Evolutionary conservation across 1,140 invertebrate genomes (phyloP).

Genomic region (Drosophila nasuta): DNA sequence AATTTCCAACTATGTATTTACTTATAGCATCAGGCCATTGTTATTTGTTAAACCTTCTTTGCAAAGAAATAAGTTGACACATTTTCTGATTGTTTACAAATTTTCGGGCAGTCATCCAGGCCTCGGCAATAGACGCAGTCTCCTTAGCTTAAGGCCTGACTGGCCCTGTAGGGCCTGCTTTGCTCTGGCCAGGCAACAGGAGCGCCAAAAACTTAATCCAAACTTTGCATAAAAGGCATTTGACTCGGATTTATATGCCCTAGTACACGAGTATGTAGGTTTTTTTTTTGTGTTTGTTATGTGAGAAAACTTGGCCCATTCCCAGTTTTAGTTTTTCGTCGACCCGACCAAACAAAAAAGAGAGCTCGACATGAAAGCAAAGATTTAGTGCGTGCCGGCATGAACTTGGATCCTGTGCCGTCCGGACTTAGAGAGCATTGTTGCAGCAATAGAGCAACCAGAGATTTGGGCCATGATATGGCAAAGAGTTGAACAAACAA

Average conservation of each 20-base stretch:
- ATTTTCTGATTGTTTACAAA: conserved; percentile 83
- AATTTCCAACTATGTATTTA: conserved; percentile 81
- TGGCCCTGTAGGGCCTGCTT: background rate
- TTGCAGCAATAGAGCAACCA: conserved; percentile 44
- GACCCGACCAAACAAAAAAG: conserved; percentile 59
- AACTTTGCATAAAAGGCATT: conserved; percentile 82
- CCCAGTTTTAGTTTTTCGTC: conserved; percentile 58
- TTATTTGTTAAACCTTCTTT: conserved; percentile 40
- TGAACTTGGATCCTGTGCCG: conserved; percentile 68
- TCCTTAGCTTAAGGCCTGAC: conserved; percentile 4
- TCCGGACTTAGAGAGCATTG: conserved; percentile 50
- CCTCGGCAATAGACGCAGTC: background rate
- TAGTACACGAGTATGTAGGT: conserved; percentile 55
- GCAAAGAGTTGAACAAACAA: conserved; percentile 47
- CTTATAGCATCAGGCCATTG: conserved; percentile 75
- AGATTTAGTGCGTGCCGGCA: conserved; percentile 80
- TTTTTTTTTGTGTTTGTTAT: conserved; percentile 25
- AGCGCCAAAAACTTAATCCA: conserved; percentile 77
- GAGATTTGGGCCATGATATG: conserved; percentile 63
- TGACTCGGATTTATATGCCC: conserved; percentile 76
- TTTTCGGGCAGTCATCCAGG: conserved; percentile 64
- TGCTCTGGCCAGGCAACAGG: conserved; percentile 23
- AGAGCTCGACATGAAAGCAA: conserved; percentile 72
- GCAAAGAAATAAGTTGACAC: conserved; percentile 77
- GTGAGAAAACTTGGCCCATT: conserved; percentile 43